Conservation (phyloP, 2,797 vertebrate species). For the Labroides dimidiatus region DNA sequence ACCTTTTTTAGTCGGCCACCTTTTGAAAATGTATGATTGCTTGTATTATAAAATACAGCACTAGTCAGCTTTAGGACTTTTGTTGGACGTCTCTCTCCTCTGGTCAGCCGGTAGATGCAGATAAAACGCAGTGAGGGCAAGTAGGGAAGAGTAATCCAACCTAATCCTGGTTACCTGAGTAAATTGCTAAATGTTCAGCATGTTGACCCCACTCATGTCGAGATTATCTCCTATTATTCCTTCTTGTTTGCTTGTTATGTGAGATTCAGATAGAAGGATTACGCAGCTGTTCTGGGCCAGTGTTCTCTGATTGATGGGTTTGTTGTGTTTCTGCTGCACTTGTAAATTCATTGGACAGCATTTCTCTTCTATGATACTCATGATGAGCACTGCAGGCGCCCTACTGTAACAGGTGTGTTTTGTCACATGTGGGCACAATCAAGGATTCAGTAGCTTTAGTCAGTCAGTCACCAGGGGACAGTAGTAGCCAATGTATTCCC, state of each 20-base stretch:
- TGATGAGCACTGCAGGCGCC: slow-evolving; percentile 40
- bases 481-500: slow-evolving; percentile 51
- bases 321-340: slow-evolving; percentile 56
- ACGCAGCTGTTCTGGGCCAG: slow-evolving; percentile 59
- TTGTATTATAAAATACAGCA: too few species aligned
- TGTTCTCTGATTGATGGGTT: slow-evolving; percentile 52
- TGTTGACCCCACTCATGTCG: slow-evolving; percentile 47
- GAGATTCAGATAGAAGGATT: slow-evolving; percentile 74
- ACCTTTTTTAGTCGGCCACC: too few species aligned
- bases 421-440: slow-evolving; percentile 52
- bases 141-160: slow-evolving; percentile 38
- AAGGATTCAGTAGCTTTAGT: slow-evolving; percentile 53
- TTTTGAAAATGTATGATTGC: background rate
- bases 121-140: slow-evolving; percentile 7
- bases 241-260: slow-evolving; percentile 73
- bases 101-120: slow-evolving; percentile 19
- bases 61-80: slow-evolving; percentile 5
- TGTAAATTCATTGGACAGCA: slow-evolving; percentile 34
- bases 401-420: slow-evolving; percentile 57
- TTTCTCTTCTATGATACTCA: slow-evolving; percentile 46
- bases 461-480: slow-evolving; percentile 57
- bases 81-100: slow-evolving; percentile 24
- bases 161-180: slow-evolving; percentile 55
- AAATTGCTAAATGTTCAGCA: slow-evolving; percentile 50
- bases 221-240: slow-evolving; percentile 71